phyloP scores from a whole-genome alignment of 2,113 vertebrate genomes.

The Turdus rufiventris region DNA sequence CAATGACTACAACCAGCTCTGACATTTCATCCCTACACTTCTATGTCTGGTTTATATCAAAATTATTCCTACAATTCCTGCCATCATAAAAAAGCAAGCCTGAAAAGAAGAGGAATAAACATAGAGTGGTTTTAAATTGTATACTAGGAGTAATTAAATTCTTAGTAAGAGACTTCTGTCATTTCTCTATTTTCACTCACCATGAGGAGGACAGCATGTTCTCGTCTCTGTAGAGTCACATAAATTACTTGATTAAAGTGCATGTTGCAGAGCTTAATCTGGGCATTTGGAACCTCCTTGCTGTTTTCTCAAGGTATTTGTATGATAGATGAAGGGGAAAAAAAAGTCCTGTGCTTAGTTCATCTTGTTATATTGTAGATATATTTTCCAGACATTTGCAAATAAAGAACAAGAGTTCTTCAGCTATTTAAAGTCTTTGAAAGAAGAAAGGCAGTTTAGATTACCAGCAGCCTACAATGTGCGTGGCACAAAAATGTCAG shows the following conservation, averaged over 20 bases:
- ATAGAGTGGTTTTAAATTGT: background rate
- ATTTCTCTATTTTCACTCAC: slow-evolving; percentile 36
- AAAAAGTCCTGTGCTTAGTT: background rate
- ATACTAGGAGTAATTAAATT: slow-evolving; percentile 17
- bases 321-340: background rate
- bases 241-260: slow-evolving; percentile 36
- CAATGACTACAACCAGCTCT: background rate
- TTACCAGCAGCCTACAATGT: slow-evolving; percentile 53
- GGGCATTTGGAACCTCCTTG: slow-evolving; percentile 29
- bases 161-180: background rate
- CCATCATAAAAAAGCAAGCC: background rate
- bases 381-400: slow-evolving; percentile 29
- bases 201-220: slow-evolving; percentile 24
- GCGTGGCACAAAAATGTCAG: slow-evolving; percentile 54
- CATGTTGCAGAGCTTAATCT: slow-evolving; percentile 1
- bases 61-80: background rate
- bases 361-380: background rate
- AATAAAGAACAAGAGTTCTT: slow-evolving; percentile 51
- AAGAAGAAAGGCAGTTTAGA: slow-evolving; percentile 60
- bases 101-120: slow-evolving; percentile 6
- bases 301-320: slow-evolving; percentile 41
- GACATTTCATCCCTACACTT: background rate
- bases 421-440: slow-evolving; percentile 49
- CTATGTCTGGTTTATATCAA: background rate
- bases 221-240: background rate